Base-by-base conservation (phyloP, 1,140 invertebrate species). In the Agrilus planipennis region DNA sequence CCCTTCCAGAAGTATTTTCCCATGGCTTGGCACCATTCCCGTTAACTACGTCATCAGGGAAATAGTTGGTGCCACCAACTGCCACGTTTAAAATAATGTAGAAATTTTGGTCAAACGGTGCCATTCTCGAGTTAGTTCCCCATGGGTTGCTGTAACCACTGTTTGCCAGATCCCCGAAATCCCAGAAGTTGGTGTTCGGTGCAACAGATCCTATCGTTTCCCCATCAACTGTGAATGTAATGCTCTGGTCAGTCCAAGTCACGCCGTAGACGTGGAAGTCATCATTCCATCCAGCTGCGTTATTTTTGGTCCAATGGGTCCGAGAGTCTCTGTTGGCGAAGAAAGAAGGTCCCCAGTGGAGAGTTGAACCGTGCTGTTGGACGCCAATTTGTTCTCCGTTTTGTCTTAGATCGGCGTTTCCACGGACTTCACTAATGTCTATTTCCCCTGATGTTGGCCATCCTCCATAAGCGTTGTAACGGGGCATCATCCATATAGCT, bases 1-100 rank as follows among this genome's bases (percentile, higher is more conserved):
- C 69, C 46, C 57, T 61, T 28, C 63, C 60, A 12, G 68, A 70
- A 11, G n/a, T n/a, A n/a, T n/a, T n/a, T n/a, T n/a, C n/a, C n/a
- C n/a, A n/a, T n/a, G n/a, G n/a, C n/a, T n/a, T n/a, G n/a, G n/a
- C n/a, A n/a, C n/a, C n/a, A n/a, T n/a, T n/a, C n/a, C n/a, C n/a
- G n/a, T n/a, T n/a, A n/a, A n/a, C n/a, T 22, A 58, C 62, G 14
- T 49, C 54, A 45, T 79, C 76, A n/a, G 73, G 71, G 63, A 77
- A 76, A 55, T 65, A 77, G 9, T 64, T 68, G 35, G 66, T 68
- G 27, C 76, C 76, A n/a, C 75, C 76, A 32, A 76, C 69, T 49
- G 76, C 75, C 48, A 77, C 46, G 54, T 80, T 79, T 10, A 80
- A 58, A 30, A 80, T 71, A 10, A 81, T 46, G 48, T 77, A 77